These are phyloP conservation scores for Hydropotes inermis DNA, from an alignment of 2,113 vertebrate species.

Conservation along the genomic window DNA sequence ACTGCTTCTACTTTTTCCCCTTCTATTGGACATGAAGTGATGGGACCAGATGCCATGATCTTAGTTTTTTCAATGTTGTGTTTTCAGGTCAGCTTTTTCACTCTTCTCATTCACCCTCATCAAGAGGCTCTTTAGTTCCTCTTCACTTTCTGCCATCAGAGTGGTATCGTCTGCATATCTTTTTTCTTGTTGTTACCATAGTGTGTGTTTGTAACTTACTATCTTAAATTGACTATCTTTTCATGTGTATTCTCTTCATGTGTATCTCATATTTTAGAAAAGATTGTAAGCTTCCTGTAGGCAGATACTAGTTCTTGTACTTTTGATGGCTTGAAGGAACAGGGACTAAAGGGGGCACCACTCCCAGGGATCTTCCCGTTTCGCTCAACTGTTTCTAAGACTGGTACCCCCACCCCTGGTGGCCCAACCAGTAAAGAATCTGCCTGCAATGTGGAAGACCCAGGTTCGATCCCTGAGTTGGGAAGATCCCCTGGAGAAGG, in stretches of 20 bases:
- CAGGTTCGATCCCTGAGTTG: background rate
- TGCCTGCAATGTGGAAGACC: background rate
- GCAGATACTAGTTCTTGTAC: background rate
- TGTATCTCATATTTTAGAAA: background rate
- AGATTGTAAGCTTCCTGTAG: constrained; percentile 46
- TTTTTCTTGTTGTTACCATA: background rate
- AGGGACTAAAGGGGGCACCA: background rate
- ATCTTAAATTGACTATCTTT: background rate
- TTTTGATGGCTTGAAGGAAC: background rate
- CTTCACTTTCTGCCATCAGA: background rate
- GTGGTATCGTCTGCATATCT: background rate
- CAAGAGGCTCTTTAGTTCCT: background rate
- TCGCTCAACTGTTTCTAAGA: background rate
- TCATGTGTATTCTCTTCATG: background rate
- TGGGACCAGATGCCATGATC: background rate
- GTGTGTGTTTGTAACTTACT: background rate
- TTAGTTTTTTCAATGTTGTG: background rate
- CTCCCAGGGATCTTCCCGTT: background rate
- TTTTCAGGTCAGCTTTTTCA: background rate
- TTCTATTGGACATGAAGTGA: background rate
- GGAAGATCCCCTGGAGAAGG: background rate
- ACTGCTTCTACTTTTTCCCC: background rate
- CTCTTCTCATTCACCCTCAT: background rate
- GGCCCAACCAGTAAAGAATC: background rate
- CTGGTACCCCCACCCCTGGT: background rate